These are phyloP conservation scores for Collichthys lucidus DNA, from an alignment of 2,113 vertebrate species.

Conservation along the genomic window DNA sequence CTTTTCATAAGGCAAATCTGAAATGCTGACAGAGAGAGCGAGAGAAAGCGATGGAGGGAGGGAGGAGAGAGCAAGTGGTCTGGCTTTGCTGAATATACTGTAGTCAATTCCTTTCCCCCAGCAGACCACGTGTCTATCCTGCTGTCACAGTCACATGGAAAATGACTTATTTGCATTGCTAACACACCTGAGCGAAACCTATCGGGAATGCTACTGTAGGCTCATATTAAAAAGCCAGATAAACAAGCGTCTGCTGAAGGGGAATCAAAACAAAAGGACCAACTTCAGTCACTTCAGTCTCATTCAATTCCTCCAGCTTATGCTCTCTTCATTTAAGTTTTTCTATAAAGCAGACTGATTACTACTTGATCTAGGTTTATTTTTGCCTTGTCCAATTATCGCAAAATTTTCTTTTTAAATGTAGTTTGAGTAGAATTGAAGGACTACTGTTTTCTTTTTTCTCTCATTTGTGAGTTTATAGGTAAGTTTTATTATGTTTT, in stretches of 20 bases:
- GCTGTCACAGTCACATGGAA: conserved; percentile 37
- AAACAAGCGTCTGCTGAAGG: conserved; percentile 48
- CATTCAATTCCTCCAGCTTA: conserved; percentile 59
- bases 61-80: conserved; percentile 58
- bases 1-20: conserved; percentile 31
- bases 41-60: conserved; percentile 59
- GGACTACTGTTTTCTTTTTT: neutral
- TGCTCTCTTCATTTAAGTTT: conserved; percentile 9
- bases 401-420: neutral
- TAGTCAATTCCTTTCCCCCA: conserved; percentile 56
- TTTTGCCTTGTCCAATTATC: conserved; percentile 42
- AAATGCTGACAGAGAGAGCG: conserved; percentile 55
- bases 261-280: conserved; percentile 37
- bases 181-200: conserved; percentile 11
- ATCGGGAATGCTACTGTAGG: conserved; percentile 13
- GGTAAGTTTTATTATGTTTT: conserved; percentile 44
- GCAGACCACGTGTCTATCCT: conserved; percentile 26
- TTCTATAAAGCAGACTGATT: neutral
- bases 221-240: conserved; percentile 34
- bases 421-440: conserved; percentile 5
- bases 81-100: conserved; percentile 38
- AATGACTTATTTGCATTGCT: conserved; percentile 24
- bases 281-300: conserved; percentile 10
- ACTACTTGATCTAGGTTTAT: conserved; percentile 19
- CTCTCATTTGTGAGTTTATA: conserved; percentile 13